Percentiles rank a stretch among this genome's conserved stretches.
phyloP scores from a whole-genome alignment of 2,113 vertebrate genomes.

The Ctenodactylus gundi region DNA sequence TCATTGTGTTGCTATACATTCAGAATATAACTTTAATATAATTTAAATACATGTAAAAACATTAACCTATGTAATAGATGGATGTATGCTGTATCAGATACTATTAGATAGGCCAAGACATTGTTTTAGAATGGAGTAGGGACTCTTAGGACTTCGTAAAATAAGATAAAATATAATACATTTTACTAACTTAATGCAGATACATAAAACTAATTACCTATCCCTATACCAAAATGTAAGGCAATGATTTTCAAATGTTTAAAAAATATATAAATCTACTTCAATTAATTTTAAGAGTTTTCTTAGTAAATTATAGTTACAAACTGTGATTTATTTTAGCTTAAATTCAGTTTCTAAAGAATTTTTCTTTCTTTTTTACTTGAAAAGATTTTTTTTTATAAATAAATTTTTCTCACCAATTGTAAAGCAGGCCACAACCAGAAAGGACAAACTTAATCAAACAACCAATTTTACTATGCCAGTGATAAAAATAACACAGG shows the following conservation, averaged over 20 bases:
- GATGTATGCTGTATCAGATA: neutral
- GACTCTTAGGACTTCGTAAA: neutral
- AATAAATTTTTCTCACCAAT: neutral
- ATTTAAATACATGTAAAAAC: neutral
- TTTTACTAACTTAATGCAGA: neutral
- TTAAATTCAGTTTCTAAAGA: neutral
- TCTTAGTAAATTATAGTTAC: neutral
- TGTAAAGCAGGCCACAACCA: neutral
- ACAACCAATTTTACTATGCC: neutral
- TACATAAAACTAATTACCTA: neutral
- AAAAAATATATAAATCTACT: neutral
- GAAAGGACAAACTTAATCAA: neutral
- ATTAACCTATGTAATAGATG: neutral
- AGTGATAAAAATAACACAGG: constrained; percentile 5
- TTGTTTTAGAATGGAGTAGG: neutral
- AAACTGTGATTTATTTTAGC: neutral
- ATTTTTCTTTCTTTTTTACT: neutral
- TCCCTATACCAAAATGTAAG: neutral
- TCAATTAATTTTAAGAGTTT: neutral
- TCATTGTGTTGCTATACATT: neutral
- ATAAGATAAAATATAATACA: no score
- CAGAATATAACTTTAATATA: neutral
- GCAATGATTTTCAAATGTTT: neutral
- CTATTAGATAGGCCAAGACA: neutral
- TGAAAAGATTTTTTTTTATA: neutral